Evolutionary conservation across 2,113 vertebrate genomes (phyloP).

Genomic region (Coregonus clupeaformis): DNA sequence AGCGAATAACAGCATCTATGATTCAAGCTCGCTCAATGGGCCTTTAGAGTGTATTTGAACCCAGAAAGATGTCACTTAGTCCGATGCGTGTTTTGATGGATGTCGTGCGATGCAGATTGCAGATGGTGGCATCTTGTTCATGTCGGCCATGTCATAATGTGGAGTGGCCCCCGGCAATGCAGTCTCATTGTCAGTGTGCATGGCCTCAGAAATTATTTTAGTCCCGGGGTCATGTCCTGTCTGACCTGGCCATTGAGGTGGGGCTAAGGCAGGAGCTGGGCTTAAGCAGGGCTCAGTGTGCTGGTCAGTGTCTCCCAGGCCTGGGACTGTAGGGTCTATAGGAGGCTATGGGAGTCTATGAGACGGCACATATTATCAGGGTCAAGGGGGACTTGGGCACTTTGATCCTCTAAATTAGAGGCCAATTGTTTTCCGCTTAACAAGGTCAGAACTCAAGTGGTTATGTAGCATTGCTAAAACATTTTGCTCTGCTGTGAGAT

Average conservation of each 20-base stretch:
- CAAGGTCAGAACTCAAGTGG: conserved; percentile 32
- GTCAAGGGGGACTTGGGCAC: conserved; percentile 6
- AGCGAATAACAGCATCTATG: too few relatives aligned
- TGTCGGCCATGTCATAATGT: neutral
- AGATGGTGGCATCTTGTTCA: too few relatives aligned
- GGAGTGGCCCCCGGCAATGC: neutral
- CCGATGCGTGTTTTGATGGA: too few relatives aligned
- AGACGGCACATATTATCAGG: conserved; percentile 1
- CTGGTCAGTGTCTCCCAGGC: neutral
- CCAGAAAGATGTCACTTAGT: too few relatives aligned
- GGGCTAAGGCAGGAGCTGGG: conserved; percentile 6
- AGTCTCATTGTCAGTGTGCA: neutral
- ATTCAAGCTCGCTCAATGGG: too few relatives aligned
- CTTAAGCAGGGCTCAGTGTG: neutral
- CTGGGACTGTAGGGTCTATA: neutral
- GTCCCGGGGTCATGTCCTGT: neutral
- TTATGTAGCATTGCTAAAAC: too few relatives aligned
- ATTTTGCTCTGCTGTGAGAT: too few relatives aligned
- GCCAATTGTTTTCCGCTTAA: conserved; percentile 14
- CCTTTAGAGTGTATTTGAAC: too few relatives aligned
- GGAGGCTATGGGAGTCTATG: neutral
- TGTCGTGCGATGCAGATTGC: too few relatives aligned
- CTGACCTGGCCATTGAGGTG: neutral
- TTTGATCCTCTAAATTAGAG: conserved; percentile 37
- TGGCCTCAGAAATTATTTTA: neutral